Percentiles rank a stretch among this genome's conserved stretches.
These are phyloP conservation scores for Dufourea novaeangliae DNA, from an alignment of 1,140 invertebrate species.

Conservation along the genomic window DNA sequence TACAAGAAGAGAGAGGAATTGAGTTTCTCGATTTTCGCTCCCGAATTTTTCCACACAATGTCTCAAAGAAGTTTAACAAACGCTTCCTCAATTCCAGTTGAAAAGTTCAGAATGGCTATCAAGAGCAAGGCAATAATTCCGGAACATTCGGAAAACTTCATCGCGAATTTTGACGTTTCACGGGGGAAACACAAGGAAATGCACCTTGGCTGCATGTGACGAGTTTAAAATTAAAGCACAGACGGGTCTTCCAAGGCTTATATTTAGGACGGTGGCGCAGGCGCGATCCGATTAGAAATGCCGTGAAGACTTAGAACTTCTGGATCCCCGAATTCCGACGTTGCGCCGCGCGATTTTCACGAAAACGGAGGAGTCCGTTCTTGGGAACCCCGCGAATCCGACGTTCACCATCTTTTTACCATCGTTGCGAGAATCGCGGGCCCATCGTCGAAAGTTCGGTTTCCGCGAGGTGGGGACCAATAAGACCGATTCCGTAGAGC, in stretches of 20 bases:
- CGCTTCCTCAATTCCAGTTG: no score
- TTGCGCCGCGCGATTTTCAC: slow-evolving; percentile 47
- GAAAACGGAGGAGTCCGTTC: background rate
- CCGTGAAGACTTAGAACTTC: slow-evolving; percentile 60
- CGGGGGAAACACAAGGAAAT: slow-evolving; percentile 21
- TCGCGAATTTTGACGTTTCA: slow-evolving; percentile 37
- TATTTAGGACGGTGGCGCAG: slow-evolving; percentile 76
- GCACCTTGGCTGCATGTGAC: slow-evolving; percentile 38
- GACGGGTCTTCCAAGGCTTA: slow-evolving; percentile 72
- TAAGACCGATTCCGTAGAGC: background rate
- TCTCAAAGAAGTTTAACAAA: background rate
- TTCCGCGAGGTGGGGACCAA: no score
- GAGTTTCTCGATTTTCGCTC: background rate
- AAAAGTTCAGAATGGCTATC: background rate
- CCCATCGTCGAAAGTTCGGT: background rate
- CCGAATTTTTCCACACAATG: no score
- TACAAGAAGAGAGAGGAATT: no score
- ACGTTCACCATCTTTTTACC: no score
- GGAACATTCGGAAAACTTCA: background rate
- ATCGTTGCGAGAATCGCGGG: background rate
- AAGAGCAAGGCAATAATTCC: background rate
- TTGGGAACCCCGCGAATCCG: background rate
- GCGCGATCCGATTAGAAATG: slow-evolving; percentile 72
- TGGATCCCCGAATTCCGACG: slow-evolving; percentile 50
- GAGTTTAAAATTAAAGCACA: slow-evolving; percentile 75